Evolutionary conservation across 2,113 vertebrate species (phyloP).

Genomic region (Hyla sarda): DNA sequence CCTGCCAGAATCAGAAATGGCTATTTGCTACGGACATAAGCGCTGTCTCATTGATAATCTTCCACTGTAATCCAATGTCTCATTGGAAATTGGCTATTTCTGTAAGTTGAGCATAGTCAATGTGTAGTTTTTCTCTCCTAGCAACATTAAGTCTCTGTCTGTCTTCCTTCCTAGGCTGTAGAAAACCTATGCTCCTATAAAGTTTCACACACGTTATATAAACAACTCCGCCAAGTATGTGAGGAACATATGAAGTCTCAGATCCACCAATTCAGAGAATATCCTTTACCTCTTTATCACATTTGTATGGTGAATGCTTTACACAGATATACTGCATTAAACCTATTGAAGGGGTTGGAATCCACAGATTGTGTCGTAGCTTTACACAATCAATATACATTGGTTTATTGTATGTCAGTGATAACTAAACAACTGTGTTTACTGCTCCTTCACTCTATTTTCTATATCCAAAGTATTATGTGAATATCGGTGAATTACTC

Average conservation of each 20-base stretch:
- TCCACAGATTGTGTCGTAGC: background rate
- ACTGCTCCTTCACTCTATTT: too few species aligned
- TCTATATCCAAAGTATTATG: too few species aligned
- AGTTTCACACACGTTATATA: constrained; percentile 79
- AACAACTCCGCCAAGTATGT: constrained; percentile 80
- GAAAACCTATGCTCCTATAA: constrained; percentile 84
- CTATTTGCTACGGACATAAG: too few species aligned
- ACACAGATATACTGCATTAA: background rate
- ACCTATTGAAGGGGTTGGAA: background rate
- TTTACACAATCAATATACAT: background rate
- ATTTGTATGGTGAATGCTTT: background rate
- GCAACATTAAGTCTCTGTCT: background rate
- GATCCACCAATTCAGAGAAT: constrained; percentile 79
- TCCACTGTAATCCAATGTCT: too few species aligned
- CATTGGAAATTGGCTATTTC: background rate
- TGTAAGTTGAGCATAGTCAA: background rate
- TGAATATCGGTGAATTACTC: too few species aligned
- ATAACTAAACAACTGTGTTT: too few species aligned
- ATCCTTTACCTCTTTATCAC: constrained; percentile 73
- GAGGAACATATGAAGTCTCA: constrained; percentile 81
- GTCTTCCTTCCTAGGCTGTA: constrained; percentile 74
- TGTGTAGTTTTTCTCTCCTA: background rate
- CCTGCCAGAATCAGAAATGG: too few species aligned
- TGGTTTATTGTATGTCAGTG: background rate
- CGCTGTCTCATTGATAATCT: too few species aligned